A percentile compares a stretch with the other conserved stretches of the same genome.
Evolutionary conservation across 2,888 invertebrate species (phyloP).

Genomic region (Liopterus haemorrhoidalis): DNA sequence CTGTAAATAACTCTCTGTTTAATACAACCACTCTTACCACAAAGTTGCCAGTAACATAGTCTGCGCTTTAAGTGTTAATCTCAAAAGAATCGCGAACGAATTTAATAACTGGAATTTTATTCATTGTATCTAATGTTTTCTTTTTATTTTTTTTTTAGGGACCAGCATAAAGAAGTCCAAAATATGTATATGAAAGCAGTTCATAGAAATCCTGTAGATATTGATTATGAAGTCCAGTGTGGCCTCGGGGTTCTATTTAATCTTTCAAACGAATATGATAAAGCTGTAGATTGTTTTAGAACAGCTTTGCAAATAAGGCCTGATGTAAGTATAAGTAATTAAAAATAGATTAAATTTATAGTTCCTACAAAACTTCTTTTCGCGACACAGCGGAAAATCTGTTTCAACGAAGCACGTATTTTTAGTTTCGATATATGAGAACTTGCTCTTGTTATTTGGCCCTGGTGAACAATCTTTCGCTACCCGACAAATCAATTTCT

Average conservation of each 20-base stretch:
- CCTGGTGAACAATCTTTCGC: too few species aligned
- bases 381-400: too few species aligned
- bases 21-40: too few species aligned
- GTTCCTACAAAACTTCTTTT: not conserved
- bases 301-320: slow-evolving; percentile 79
- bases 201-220: slow-evolving; percentile 62
- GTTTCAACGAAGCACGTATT: too few species aligned
- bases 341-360: slow-evolving; percentile 4
- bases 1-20: too few species aligned
- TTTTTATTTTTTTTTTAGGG: slow-evolving; percentile 41
- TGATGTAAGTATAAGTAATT: slow-evolving; percentile 49
- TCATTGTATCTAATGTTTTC: slow-evolving; percentile 1
- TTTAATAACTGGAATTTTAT: slow-evolving; percentile 27
- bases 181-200: slow-evolving; percentile 74
- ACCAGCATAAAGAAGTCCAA: slow-evolving; percentile 60
- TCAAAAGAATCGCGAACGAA: not conserved
- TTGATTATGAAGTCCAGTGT: slow-evolving; percentile 89
- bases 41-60: slow-evolving; percentile 46
- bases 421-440: too few species aligned
- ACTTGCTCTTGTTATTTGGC: too few species aligned
- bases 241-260: slow-evolving; percentile 94
- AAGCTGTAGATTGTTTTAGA: slow-evolving; percentile 94
- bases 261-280: slow-evolving; percentile 87
- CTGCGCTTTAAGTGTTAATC: too few species aligned
- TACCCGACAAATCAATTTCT: too few species aligned